Conservation (phyloP, 2,888 invertebrate species). For the Bhutanitis thaidina region DNA sequence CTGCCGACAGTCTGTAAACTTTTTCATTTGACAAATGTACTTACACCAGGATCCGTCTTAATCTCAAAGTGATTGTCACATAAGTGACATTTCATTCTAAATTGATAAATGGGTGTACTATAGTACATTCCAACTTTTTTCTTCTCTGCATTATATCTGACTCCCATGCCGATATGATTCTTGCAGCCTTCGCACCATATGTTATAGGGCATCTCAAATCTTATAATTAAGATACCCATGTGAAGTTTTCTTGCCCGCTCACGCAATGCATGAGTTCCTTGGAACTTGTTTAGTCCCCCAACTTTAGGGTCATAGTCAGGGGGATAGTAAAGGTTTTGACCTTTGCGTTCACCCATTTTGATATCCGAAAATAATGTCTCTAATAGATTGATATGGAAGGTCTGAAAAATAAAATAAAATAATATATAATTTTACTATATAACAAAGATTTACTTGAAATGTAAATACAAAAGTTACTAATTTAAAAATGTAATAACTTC, state of each 20-base stretch:
- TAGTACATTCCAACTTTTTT: constrained; percentile 98
- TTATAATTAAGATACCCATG: constrained; percentile 95
- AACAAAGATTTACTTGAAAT: too few relatives aligned
- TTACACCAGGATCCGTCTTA: constrained; percentile 97
- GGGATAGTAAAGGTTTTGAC: constrained; percentile 98
- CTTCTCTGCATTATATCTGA: constrained; percentile 97
- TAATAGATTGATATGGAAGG: not conserved
- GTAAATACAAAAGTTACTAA: too few relatives aligned
- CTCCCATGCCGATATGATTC: constrained; percentile 99
- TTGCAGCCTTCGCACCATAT: constrained; percentile 99
- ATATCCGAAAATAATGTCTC: constrained; percentile 8
- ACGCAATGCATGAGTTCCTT: constrained; percentile 95
- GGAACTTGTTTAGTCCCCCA: constrained; percentile 96
- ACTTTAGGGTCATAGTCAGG: constrained; percentile 98
- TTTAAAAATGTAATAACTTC: too few relatives aligned
- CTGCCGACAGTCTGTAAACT: too few relatives aligned
- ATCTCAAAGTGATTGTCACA: constrained; percentile 99
- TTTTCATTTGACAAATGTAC: constrained; percentile 36
- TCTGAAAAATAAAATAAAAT: too few relatives aligned
- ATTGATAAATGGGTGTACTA: constrained; percentile 97
- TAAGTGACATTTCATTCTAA: constrained; percentile 99
- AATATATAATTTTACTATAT: too few relatives aligned
- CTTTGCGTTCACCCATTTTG: constrained; percentile 98
- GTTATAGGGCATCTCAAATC: constrained; percentile 99
- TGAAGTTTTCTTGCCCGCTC: constrained; percentile 97